Evolutionary conservation across 2,888 invertebrate species (phyloP), one percentile per base, ranked within the genome.

Genomic region (Gerosis bhagava): DNA sequence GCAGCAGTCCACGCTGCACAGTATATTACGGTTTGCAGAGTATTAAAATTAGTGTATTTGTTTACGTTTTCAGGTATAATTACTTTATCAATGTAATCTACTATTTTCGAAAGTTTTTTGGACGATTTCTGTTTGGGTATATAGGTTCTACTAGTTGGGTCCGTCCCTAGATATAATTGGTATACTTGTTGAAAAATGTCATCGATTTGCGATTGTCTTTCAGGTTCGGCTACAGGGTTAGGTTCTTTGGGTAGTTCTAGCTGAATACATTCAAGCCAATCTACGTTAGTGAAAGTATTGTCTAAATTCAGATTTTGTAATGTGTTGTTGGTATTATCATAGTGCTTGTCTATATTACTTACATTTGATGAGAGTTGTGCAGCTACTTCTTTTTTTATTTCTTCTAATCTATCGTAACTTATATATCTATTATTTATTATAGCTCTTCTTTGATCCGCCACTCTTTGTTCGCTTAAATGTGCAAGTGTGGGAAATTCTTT

Each of bases 401-500:
- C 2, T 15, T 29, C 3, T 6, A 29, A 3, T 13, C n/a, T 29
- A 2, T 29, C 29, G 3, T 29, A 8, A 8, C 3, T n/a, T 28
- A 50, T 34, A 5, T 34, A 36, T 48, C 43, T 51, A 32, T 55
- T 52, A 15, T 43, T 36, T 15, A 55, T 21, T 31, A 52, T 52
- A 15, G 25, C 32, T 37, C 50, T 35, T 5, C 40, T 19, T 22
- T 50, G 50, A n/a, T 52, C 50, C 17, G 51, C 31, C 19, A 51
- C 34, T 29, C 49, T 31, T 35, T 50, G 54, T 29, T 54, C 51
- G 2, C 25, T 32, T 13, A 54, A 3, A 21, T 51, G 26, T 11
- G 36, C n/a, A 13, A 49, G 11, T 7, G 29, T 7, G 1, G 47
- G 47, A 6, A 36, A 44, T 21, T 31, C 5, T 2, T 10, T 28